phyloP scores from a whole-genome alignment of 2,113 vertebrate genomes.

The Capreolus pygargus region DNA sequence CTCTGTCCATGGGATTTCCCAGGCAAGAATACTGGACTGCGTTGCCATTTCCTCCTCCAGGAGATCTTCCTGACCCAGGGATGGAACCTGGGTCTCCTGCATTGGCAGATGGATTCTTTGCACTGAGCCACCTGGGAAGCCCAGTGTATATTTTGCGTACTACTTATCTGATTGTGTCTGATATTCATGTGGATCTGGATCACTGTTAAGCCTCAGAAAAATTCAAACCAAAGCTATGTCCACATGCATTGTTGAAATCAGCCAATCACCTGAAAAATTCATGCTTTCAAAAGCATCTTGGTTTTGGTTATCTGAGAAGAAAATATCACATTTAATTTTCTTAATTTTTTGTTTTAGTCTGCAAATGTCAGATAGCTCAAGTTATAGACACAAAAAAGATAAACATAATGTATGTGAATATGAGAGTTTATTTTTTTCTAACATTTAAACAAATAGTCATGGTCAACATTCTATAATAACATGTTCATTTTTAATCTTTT shows the following conservation, averaged over 20 bases:
- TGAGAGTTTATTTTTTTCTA: background rate
- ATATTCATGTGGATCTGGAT: background rate
- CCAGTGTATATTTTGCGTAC: background rate
- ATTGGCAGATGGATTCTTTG: background rate
- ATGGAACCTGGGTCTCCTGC: background rate
- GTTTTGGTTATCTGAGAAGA: background rate
- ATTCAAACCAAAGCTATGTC: slow-evolving; percentile 6
- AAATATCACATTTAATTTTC: background rate
- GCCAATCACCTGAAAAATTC: slow-evolving; percentile 21
- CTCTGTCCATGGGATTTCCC: background rate
- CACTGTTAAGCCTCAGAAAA: background rate
- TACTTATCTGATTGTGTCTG: background rate
- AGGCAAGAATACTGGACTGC: background rate
- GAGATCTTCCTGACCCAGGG: background rate
- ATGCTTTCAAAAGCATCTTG: background rate
- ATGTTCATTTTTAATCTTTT: background rate
- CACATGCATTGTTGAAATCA: background rate
- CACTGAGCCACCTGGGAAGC: background rate
- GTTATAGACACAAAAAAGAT: background rate
- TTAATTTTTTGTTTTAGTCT: background rate
- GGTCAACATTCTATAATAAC: background rate
- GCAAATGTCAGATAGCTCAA: background rate
- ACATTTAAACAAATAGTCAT: background rate
- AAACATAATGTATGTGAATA: background rate
- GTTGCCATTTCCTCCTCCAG: background rate